phyloP scores from a whole-genome alignment of 2,113 vertebrate species.

The Tamias sibiricus region DNA sequence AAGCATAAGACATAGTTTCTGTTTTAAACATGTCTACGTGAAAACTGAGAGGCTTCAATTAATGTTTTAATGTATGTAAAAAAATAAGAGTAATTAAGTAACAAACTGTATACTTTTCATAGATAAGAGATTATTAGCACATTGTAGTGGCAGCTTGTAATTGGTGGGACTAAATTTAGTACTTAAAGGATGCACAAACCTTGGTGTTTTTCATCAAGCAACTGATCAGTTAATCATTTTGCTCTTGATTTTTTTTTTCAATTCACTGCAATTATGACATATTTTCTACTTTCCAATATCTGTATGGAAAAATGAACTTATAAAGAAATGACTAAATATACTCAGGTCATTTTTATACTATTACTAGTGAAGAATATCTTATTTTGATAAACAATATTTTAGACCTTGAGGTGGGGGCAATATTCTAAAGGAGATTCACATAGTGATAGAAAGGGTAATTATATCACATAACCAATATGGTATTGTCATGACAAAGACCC shows the following conservation, averaged over 20 bases:
- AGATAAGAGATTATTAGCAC: not conserved
- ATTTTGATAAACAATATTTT: not conserved
- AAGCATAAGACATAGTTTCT: not conserved
- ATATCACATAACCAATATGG: not conserved
- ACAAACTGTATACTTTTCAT: not conserved
- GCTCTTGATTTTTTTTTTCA: not conserved
- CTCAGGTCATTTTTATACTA: not conserved
- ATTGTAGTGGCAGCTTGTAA: not conserved
- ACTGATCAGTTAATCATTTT: not conserved
- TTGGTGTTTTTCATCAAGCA: slow-evolving; percentile 28
- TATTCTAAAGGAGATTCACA: not conserved
- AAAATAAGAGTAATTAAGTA: slow-evolving; percentile 1
- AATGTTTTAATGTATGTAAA: not conserved
- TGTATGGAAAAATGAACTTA: not conserved
- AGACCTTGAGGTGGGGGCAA: not conserved
- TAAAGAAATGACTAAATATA: not conserved
- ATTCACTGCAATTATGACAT: not conserved
- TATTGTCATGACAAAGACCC: not conserved
- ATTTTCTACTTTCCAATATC: not conserved
- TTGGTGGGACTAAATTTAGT: not conserved
- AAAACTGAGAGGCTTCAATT: not conserved
- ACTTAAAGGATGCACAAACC: not conserved
- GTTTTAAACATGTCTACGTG: not conserved
- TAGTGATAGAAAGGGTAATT: not conserved
- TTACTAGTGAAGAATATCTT: not conserved